Evolutionary conservation across 1,140 invertebrate genomes (phyloP), one percentile per base, ranked within the genome.

Genomic region (Trissolcus basalis): DNA sequence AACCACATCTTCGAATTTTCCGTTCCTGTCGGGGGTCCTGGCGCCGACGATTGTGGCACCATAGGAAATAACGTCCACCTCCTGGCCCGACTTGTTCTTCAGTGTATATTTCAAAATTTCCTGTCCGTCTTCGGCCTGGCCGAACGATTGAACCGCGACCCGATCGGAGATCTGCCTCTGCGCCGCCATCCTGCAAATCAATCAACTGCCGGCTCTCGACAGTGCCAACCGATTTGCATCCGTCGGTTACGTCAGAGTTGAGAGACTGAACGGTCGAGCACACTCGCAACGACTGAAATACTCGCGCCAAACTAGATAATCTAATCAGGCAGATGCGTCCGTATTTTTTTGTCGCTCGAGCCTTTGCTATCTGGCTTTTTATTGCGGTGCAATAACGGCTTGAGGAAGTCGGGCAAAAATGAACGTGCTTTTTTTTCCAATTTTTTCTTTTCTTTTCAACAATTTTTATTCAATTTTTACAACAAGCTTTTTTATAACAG

Each of bases 41-140:
- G 94, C 85, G 0, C 91, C 91, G 2, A 90, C 90, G 6, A 95
- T 91, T 4, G 91, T 90, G 1, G 92, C 94, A 41, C 94, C 94
- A 84, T 91, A 93, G 47, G 88, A 91, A 55, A 93, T 92, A 0
- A 93, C 77, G 63, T 90, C 87, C 13, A 91, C 87, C 74, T 86
- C 85, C 14, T 92, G 88, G 55, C 87, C 85, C 49, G 87, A 86
- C 10, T 80, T 65, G 69, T 92, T 92, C 44, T 75, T 88, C 61
- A 93, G 67, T 0, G 91, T 93, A 60, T 86, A 90, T 33, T 87
- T 83, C 41, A 87, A 81, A 0, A 90, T 77, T 14, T 79, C 61
- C 48, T 79, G 75, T 27, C 78, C 81, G 32, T 71, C 54, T 1
- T 85, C 50, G 1, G 41, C 45, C 14, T 63, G n/a, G 0, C 86